Conservation (phyloP, 2,797 vertebrate genomes). For the Holocentrus rufus region DNA sequence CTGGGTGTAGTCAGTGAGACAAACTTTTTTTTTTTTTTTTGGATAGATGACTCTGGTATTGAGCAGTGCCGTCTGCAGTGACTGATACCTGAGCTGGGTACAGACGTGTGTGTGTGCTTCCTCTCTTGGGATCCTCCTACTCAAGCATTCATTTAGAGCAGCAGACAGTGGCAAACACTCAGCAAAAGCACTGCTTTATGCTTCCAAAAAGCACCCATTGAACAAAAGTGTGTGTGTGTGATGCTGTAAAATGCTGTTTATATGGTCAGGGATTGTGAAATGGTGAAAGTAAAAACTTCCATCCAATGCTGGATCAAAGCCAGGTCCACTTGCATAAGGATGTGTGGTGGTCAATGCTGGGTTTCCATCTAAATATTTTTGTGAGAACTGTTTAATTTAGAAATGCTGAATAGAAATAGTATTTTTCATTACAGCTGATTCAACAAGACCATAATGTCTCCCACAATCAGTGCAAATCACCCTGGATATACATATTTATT, state of each 20-base stretch:
- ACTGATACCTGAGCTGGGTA: conserved; percentile 31
- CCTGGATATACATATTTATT: too few species aligned
- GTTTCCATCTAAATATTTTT: too few species aligned
- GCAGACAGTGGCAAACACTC: neutral
- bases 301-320: neutral
- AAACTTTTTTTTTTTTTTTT: conserved; percentile 7
- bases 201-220: neutral
- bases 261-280: neutral
- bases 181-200: conserved; percentile 1
- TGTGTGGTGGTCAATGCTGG: too few species aligned
- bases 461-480: too few species aligned
- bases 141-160: conserved; percentile 14
- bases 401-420: too few species aligned
- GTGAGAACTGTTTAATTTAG: too few species aligned
- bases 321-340: neutral
- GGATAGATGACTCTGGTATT: conserved; percentile 22
- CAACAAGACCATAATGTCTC: too few species aligned
- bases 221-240: neutral
- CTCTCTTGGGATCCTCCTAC: conserved; percentile 10
- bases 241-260: neutral
- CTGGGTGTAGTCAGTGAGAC: conserved; percentile 12
- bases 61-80: neutral
- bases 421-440: too few species aligned
- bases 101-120: neutral
- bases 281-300: too few species aligned